phyloP scores from a whole-genome alignment of 2,113 vertebrate genomes.

The Romanogobio albipinnatus region DNA sequence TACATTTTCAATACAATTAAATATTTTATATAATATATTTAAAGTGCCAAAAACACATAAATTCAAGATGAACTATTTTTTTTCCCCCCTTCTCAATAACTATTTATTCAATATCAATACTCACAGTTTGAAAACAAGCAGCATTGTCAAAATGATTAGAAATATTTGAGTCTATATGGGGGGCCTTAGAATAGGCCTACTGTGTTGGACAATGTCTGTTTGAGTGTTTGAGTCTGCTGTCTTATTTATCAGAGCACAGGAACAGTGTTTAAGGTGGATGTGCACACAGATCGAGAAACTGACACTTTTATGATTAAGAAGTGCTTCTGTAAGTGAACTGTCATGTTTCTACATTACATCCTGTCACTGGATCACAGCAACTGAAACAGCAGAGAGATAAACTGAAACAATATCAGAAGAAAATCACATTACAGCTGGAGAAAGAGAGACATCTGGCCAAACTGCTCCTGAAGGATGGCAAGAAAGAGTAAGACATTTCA shows the following conservation, averaged over 20 bases:
- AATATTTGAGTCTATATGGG: not conserved
- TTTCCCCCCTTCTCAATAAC: not conserved
- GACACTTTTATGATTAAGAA: not conserved
- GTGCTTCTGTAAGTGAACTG: not conserved
- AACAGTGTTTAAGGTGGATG: not conserved
- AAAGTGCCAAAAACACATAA: not conserved
- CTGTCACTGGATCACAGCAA: slow-evolving; percentile 76
- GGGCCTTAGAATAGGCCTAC: not conserved
- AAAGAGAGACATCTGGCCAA: slow-evolving; percentile 83
- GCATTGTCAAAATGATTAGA: not conserved
- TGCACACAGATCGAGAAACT: not conserved
- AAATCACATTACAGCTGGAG: slow-evolving; percentile 80
- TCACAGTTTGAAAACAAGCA: not conserved
- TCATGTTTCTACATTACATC: not conserved
- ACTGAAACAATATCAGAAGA: slow-evolving; percentile 89
- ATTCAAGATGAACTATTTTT: not conserved
- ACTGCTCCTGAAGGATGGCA: slow-evolving; percentile 86
- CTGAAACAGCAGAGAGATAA: slow-evolving; percentile 96
- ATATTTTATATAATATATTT: not conserved
- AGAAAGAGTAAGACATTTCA: slow-evolving; percentile 81
- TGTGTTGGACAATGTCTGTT: not conserved
- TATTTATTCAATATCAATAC: not conserved
- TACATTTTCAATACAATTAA: too few species aligned
- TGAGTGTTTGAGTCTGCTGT: not conserved
- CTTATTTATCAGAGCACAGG: not conserved